phyloP scores from a whole-genome alignment of 2,113 vertebrate genomes.

The Megaceryle maxima region DNA sequence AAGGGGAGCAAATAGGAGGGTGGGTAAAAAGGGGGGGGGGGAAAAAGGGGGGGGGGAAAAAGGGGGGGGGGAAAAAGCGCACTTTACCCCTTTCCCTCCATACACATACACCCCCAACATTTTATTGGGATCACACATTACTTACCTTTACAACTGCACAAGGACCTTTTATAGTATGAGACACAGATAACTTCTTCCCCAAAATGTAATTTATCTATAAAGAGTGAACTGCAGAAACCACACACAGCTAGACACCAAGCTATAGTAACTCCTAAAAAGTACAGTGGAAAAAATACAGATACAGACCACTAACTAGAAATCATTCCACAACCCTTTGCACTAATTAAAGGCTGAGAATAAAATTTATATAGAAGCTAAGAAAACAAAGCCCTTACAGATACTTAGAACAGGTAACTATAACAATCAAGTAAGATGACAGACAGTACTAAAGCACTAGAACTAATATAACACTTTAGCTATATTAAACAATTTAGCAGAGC shows the following conservation, averaged over 20 bases:
- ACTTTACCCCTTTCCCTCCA: too few relatives aligned
- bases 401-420: fast-evolving
- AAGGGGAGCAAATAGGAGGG: too few relatives aligned
- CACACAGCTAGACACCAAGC: background rate
- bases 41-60: too few relatives aligned
- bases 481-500: background rate
- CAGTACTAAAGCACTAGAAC: fast-evolving
- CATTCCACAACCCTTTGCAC: too few relatives aligned
- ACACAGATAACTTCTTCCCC: background rate
- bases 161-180: background rate
- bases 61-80: too few relatives aligned
- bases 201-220: background rate
- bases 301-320: background rate
- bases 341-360: background rate
- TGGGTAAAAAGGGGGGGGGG: too few relatives aligned
- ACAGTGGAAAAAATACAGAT: background rate
- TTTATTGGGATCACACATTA: background rate
- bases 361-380: background rate
- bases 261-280: background rate
- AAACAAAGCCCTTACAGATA: background rate
- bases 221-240: background rate
- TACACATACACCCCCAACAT: background rate
- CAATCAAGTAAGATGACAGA: fast-evolving
- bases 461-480: fast-evolving
- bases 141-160: background rate